Percentiles rank a stretch among this genome's conserved stretches.
Evolutionary conservation across 2,113 vertebrate genomes (phyloP).

Genomic region (Bubo bubo): DNA sequence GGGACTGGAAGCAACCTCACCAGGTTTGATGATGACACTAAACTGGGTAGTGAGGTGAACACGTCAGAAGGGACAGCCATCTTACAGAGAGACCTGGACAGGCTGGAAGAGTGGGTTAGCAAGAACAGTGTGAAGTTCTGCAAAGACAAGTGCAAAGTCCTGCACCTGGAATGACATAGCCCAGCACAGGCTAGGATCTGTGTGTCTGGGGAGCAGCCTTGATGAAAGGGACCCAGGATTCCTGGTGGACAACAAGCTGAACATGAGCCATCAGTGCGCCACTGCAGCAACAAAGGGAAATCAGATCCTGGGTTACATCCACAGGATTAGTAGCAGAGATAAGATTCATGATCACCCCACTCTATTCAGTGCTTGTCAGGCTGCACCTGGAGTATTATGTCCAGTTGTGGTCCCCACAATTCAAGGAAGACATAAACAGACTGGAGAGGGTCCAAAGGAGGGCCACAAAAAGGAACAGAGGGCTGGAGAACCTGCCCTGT

Average conservation of each 20-base stretch:
- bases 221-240: neutral
- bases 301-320: neutral
- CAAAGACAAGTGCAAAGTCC: neutral
- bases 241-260: neutral
- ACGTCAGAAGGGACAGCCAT: neutral
- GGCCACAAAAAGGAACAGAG: neutral
- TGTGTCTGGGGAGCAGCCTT: neutral
- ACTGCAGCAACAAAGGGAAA: rapidly evolving
- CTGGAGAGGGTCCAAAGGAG: neutral
- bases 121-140: neutral
- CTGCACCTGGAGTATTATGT: rapidly evolving
- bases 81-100: neutral
- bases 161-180: neutral
- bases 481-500: neutral
- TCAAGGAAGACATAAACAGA: neutral
- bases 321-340: neutral
- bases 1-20: neutral
- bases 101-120: neutral
- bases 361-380: too few species aligned
- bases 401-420: neutral
- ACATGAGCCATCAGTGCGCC: rapidly evolving
- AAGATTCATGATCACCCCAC: neutral
- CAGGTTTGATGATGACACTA: neutral
- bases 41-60: neutral
- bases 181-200: neutral